phyloP scores from a whole-genome alignment of 1,140 invertebrate genomes.

The Drosophila parabipectinata region DNA sequence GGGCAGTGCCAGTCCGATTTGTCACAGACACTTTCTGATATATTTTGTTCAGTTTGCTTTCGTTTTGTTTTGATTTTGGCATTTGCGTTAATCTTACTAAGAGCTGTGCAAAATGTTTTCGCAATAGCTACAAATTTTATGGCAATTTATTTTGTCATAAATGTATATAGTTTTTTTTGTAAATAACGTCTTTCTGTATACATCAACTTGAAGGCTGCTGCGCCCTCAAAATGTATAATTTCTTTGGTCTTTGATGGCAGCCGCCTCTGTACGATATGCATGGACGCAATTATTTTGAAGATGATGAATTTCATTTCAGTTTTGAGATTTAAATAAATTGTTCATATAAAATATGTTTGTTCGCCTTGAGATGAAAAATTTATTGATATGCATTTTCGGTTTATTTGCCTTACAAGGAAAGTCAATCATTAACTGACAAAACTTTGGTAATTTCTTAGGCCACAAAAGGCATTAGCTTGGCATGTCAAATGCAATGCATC shows the following conservation, averaged over 20 bases:
- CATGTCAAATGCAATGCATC: constrained; percentile 77
- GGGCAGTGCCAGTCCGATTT: constrained; percentile 46
- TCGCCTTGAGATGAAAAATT: constrained; percentile 32
- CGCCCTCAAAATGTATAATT: constrained; percentile 44
- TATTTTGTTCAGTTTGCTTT: constrained; percentile 32
- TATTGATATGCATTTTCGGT: constrained; percentile 7
- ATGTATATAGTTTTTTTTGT: constrained; percentile 63
- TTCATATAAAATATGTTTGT: too few species aligned
- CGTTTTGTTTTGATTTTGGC: constrained; percentile 40
- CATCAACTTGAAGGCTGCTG: constrained; percentile 51
- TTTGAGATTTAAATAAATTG: constrained; percentile 42
- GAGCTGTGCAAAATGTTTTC: constrained; percentile 69
- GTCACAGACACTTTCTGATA: constrained; percentile 66
- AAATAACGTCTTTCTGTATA: constrained; percentile 39
- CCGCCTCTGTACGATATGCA: constrained; percentile 43
- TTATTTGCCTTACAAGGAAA: background rate
- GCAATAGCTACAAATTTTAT: constrained; percentile 70
- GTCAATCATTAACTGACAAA: too few species aligned
- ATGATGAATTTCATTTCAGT: constrained; percentile 55
- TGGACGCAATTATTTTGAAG: constrained; percentile 67
- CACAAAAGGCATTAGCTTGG: constrained; percentile 65
- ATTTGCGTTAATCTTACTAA: constrained; percentile 50
- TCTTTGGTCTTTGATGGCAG: constrained; percentile 60
- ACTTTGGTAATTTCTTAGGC: constrained; percentile 44
- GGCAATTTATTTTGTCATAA: constrained; percentile 78